Conservation (phyloP, 2,888 invertebrate species). For the Flexamia atlantica region DNA sequence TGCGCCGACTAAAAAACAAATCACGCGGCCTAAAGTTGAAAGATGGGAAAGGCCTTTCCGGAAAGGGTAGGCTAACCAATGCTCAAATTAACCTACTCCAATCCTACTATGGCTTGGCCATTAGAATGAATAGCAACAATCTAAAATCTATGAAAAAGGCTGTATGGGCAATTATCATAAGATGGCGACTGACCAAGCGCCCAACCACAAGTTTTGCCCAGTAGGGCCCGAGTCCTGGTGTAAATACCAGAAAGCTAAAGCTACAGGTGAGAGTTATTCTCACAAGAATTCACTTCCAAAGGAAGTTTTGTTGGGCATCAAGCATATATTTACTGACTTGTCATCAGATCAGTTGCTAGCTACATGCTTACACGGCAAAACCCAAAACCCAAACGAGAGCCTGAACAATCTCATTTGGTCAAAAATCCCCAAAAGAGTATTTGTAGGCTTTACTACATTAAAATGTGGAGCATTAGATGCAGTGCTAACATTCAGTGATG, state of each 20-base stretch:
- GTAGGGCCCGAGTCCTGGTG: neutral
- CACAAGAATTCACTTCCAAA: neutral
- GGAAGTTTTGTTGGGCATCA: neutral
- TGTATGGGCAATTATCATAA: neutral
- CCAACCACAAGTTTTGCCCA: neutral
- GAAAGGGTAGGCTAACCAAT: constrained; percentile 68
- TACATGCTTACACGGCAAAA: neutral
- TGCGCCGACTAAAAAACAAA: constrained; percentile 49
- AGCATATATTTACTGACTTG: neutral
- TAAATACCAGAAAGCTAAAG: neutral
- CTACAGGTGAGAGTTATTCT: neutral
- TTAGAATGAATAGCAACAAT: constrained; percentile 18
- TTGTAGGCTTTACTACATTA: neutral
- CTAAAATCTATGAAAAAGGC: constrained; percentile 6
- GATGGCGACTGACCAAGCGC: neutral
- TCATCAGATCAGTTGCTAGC: neutral
- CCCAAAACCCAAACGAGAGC: neutral
- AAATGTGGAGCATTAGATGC: neutral
- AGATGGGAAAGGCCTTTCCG: constrained; percentile 64
- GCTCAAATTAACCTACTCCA: constrained; percentile 68
- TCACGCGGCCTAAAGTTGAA: neutral
- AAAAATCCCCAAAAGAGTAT: neutral
- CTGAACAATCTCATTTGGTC: neutral
- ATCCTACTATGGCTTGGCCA: constrained; percentile 68
- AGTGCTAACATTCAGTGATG: neutral